Evolutionary conservation across 2,113 vertebrate genomes (phyloP).

Genomic region (Oceanites oceanicus): DNA sequence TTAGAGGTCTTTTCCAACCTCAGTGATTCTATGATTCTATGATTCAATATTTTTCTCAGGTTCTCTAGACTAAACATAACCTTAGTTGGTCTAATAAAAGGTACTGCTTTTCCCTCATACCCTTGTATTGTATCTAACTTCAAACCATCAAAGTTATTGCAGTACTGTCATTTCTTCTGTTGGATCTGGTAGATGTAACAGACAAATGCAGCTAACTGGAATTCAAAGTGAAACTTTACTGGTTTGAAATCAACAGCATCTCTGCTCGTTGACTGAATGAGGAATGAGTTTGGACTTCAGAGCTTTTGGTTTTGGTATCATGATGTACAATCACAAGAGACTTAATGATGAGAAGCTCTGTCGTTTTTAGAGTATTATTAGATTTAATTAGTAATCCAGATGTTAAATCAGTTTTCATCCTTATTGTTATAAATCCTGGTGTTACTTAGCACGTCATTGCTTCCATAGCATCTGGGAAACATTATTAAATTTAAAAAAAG

Average conservation of each 20-base stretch:
- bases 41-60: not conserved
- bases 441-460: not conserved
- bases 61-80: not conserved
- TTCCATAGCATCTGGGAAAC: not conserved
- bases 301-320: not conserved
- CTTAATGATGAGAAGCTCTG: not conserved
- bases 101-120: not conserved
- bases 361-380: not conserved
- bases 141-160: not conserved
- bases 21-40: no score
- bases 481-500: not conserved
- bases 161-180: not conserved
- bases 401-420: not conserved
- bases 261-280: not conserved
- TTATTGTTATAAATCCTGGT: not conserved
- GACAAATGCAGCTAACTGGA: not conserved
- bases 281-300: not conserved
- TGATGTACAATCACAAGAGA: not conserved
- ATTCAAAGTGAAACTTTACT: not conserved
- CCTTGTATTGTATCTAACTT: no score
- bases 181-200: not conserved
- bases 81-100: not conserved
- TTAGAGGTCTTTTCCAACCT: no score
- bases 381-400: not conserved
- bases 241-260: not conserved